These are phyloP conservation scores for Mesitornis unicolor DNA, from an alignment of 2,113 vertebrate species.

Conservation along the genomic window DNA sequence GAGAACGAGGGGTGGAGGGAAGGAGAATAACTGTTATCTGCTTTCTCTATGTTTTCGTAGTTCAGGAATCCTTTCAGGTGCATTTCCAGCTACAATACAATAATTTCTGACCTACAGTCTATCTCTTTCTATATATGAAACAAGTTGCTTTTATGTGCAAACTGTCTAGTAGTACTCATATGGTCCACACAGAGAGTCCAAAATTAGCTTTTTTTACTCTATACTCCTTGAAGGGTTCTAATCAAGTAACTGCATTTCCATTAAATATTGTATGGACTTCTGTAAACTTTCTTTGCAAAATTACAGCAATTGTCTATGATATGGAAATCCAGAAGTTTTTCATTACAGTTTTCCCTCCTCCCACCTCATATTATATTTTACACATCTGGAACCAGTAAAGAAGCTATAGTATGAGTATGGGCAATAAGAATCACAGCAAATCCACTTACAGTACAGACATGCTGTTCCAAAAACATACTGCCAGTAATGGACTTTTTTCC, in stretches of 20 bases:
- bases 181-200: background rate
- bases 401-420: background rate
- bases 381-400: conserved; percentile 21
- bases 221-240: background rate
- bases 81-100: background rate
- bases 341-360: background rate
- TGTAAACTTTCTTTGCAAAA: background rate
- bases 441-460: background rate
- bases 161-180: background rate
- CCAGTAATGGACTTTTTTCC: background rate
- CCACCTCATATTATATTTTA: background rate
- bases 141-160: background rate
- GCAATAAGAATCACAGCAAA: conserved; percentile 26
- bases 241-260: background rate
- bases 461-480: background rate
- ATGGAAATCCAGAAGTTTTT: background rate
- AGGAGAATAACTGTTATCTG: background rate
- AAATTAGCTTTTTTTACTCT: background rate
- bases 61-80: background rate
- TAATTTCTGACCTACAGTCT: background rate
- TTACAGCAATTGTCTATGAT: background rate
- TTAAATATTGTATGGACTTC: background rate
- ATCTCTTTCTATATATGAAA: background rate
- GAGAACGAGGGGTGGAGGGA: background rate
- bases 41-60: background rate